Percentiles rank a stretch among this genome's conserved stretches.
Conservation (phyloP, 2,113 vertebrate species). For the Agapornis roseicollis region DNA sequence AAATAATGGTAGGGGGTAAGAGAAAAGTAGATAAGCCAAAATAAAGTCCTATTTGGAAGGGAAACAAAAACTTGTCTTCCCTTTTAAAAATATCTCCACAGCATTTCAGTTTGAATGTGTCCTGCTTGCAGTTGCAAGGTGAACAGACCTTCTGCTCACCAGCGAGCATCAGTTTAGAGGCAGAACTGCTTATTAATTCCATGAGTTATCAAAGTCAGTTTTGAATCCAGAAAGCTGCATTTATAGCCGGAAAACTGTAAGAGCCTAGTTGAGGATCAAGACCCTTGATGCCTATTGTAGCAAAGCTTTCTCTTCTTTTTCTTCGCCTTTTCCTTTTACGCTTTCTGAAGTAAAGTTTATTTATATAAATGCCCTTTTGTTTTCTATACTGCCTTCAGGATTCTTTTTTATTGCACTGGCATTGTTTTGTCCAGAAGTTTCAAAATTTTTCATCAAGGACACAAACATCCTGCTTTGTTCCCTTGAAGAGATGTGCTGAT, state of each 20-base stretch:
- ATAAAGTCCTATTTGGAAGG: background rate
- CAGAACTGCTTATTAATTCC: background rate
- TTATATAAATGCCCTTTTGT: background rate
- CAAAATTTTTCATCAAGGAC: background rate
- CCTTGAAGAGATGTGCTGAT: background rate
- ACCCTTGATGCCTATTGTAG: background rate
- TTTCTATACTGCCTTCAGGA: background rate
- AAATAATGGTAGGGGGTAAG: background rate
- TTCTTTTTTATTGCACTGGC: background rate
- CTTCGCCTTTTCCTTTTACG: background rate
- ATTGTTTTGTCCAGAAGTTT: background rate
- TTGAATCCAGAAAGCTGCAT: background rate
- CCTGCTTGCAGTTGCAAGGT: background rate
- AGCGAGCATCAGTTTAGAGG: background rate
- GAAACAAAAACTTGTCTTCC: background rate
- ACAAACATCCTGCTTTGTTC: background rate
- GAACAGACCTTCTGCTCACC: background rate
- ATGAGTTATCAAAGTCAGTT: background rate
- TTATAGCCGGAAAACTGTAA: background rate
- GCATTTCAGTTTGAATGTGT: background rate
- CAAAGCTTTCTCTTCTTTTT: background rate
- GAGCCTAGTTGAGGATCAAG: background rate
- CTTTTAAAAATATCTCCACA: constrained; percentile 16
- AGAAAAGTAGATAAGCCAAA: background rate
- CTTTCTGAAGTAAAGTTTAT: background rate